Evolutionary conservation across 92 coral and sea anemone genomes (phyloP).

Genomic region (Paragorgia papillata): DNA sequence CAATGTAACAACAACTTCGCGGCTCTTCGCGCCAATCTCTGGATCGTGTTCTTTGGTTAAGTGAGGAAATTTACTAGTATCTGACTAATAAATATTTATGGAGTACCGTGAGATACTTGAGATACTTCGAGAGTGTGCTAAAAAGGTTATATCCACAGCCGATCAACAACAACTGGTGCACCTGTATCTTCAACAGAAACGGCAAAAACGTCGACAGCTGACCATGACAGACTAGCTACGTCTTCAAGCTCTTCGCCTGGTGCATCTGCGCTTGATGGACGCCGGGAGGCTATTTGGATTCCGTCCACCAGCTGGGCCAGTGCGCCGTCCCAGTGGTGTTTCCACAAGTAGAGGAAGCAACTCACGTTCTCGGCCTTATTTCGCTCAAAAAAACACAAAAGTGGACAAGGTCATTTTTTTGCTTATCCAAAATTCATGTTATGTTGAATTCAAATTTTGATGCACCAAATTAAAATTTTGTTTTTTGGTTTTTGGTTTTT

Average conservation of each 20-base stretch:
- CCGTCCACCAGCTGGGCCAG: conserved; percentile 48
- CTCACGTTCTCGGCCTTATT: too few species aligned
- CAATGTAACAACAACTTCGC: too few species aligned
- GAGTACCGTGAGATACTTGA: conserved; percentile 31
- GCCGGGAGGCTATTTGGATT: conserved; percentile 47
- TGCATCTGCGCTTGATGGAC: conserved; percentile 37
- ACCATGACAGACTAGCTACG: background rate
- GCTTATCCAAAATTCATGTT: too few species aligned
- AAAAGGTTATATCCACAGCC: conserved; percentile 42
- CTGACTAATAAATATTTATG: conserved; percentile 5
- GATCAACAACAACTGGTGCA: conserved; percentile 32
- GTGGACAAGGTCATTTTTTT: too few species aligned
- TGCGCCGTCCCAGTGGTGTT: conserved; percentile 1
- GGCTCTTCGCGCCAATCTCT: too few species aligned
- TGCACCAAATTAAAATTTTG: too few species aligned
- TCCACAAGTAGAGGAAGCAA: too few species aligned
- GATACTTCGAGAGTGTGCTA: conserved; percentile 49
- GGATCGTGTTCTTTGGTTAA: too few species aligned
- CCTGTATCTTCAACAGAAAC: conserved; percentile 1
- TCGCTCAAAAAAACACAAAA: too few species aligned
- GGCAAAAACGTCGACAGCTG: background rate
- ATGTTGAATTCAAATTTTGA: too few species aligned
- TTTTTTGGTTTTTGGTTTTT: too few species aligned
- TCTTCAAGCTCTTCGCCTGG: background rate
- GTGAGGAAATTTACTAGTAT: too few species aligned